Percentiles rank a stretch among this genome's conserved stretches.
These are phyloP conservation scores for Hirudinaria manillensis DNA, from an alignment of 2,888 invertebrate species.

Conservation along the genomic window DNA sequence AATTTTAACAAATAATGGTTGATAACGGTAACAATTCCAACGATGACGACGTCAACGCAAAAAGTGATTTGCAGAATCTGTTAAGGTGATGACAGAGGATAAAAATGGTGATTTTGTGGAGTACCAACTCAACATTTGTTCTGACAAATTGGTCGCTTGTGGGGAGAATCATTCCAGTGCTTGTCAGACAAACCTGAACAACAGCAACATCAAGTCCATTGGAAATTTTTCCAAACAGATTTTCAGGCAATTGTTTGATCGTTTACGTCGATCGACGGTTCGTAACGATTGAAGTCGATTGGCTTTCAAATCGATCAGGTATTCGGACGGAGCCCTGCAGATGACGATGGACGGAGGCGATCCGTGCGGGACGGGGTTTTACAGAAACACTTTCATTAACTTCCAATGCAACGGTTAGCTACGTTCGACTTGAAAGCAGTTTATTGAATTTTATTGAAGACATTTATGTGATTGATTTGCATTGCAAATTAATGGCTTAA, in stretches of 20 bases:
- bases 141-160: neutral
- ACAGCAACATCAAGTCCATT: slow-evolving; percentile 4
- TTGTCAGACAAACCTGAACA: neutral
- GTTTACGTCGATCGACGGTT: neutral
- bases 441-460: neutral
- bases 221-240: slow-evolving; percentile 24
- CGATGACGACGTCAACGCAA: no score
- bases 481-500: neutral
- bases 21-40: no score
- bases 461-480: neutral
- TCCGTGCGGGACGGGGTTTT: slow-evolving; percentile 43
- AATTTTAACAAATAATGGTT: no score
- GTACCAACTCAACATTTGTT: neutral
- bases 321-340: slow-evolving; percentile 50
- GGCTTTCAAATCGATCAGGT: slow-evolving; percentile 40
- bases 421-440: neutral
- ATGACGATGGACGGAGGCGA: slow-evolving; percentile 49
- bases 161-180: neutral
- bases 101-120: neutral
- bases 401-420: slow-evolving; percentile 44
- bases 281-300: neutral
- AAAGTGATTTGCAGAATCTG: no score
- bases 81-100: neutral
- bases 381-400: slow-evolving; percentile 45
- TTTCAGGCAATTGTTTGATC: slow-evolving; percentile 9